A percentile compares a stretch with the other conserved stretches of the same genome.
Conservation (phyloP, 2,888 invertebrate species). For the Odontomyia ornata region DNA sequence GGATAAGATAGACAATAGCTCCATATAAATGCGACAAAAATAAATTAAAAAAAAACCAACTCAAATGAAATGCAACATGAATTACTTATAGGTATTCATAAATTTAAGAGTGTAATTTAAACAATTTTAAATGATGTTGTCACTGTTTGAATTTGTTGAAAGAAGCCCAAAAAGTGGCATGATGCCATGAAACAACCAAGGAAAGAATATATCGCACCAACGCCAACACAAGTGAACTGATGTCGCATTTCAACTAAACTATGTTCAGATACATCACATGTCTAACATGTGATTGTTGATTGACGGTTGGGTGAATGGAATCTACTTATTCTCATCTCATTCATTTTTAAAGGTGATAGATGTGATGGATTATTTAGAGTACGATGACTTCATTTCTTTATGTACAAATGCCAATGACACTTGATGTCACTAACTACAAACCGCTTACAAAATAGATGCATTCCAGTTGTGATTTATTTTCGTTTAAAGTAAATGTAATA, state of each 20-base stretch:
- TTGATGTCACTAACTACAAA: too few relatives aligned
- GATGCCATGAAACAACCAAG: not conserved
- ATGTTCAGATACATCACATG: not conserved
- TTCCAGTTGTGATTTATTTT: too few relatives aligned
- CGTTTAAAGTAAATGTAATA: too few relatives aligned
- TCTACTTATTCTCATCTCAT: not conserved
- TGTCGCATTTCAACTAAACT: not conserved
- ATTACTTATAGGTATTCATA: too few relatives aligned
- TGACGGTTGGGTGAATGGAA: not conserved
- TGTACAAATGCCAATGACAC: too few relatives aligned
- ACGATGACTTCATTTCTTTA: too few relatives aligned
- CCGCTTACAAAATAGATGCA: too few relatives aligned
- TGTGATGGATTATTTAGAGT: too few relatives aligned
- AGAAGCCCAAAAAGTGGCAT: constrained; percentile 2
- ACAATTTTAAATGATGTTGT: not conserved
- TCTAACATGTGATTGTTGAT: not conserved
- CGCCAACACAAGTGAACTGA: not conserved
- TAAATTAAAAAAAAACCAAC: too few relatives aligned
- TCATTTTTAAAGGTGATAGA: not conserved
- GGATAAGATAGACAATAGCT: too few relatives aligned
- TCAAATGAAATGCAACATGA: too few relatives aligned
- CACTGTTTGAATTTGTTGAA: not conserved
- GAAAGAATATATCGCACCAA: not conserved
- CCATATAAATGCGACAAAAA: too few relatives aligned
- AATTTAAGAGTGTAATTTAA: not conserved